These are phyloP conservation scores for Schizopygopsis malacanthus DNA, from an alignment of 2,797 vertebrate species.

Conservation along the genomic window DNA sequence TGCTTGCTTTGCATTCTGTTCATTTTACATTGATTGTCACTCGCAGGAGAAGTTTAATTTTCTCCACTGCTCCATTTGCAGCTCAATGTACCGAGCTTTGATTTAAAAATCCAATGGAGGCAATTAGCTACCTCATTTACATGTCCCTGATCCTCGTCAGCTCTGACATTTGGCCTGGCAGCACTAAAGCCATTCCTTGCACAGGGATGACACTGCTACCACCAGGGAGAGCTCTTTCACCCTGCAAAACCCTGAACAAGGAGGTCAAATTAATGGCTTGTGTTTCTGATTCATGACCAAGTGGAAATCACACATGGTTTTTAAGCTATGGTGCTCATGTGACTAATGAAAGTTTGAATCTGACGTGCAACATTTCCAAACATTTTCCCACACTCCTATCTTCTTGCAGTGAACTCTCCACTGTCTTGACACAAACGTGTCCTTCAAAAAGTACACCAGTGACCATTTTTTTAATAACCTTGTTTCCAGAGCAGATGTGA, in stretches of 20 bases:
- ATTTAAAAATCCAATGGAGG: constrained; percentile 81
- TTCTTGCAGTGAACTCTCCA: background rate
- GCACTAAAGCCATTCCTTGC: constrained; percentile 17
- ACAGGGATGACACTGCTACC: background rate
- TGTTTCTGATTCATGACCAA: background rate
- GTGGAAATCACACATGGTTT: background rate
- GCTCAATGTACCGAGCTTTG: constrained; percentile 67
- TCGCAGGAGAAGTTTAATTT: constrained; percentile 72
- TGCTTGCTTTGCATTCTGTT: constrained; percentile 41
- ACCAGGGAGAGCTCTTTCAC: constrained; percentile 10
- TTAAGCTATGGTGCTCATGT: background rate
- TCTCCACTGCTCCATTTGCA: constrained; percentile 71
- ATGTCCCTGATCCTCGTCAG: constrained; percentile 50
- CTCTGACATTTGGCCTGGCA: constrained; percentile 58
- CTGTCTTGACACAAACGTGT: background rate
- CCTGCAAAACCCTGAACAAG: background rate
- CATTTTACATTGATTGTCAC: constrained; percentile 74
- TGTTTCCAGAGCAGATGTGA: background rate
- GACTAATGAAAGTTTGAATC: background rate
- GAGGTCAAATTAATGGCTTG: background rate
- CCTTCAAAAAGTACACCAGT: background rate
- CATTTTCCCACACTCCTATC: background rate
- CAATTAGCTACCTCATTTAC: constrained; percentile 80
- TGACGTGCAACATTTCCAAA: background rate
- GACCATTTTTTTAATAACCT: background rate